Base-by-base conservation (phyloP, 92 coral and sea anemone species). In the Porites cylindrica region DNA sequence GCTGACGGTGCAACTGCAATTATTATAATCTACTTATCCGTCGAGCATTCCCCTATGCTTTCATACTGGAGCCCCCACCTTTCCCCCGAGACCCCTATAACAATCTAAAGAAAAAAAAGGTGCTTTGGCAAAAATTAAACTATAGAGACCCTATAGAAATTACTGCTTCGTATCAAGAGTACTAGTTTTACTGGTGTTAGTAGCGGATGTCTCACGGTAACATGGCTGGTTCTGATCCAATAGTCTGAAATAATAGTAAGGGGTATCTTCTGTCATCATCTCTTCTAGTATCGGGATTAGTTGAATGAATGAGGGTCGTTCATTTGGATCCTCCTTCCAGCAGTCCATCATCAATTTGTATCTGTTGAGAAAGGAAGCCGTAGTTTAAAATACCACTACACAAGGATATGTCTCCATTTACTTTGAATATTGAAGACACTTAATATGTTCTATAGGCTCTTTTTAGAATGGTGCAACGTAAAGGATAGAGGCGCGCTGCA, bases 261-360 rank as follows among this genome's bases (percentile, higher is more conserved):
- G 83, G 13, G 83, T 66, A 62, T 79, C 83, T 10, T 7, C 23
- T 38, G 63, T 66, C 83, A 79, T 79, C 74, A 79, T 79, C 43
- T 64, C 62, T 50, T 79, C 83, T 72, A 79, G 32, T 18, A 18
- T 65, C 20, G 20, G 1, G 16, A 65, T 51, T 8, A 79, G 43
- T 23, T 79, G 17, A 11, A 18, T 59, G 23, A 79, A 79, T 79
- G 83, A 43, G 4, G 83, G 83, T 79, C 83, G 18, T 14, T 79
- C 58, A 7, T 43, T 19, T 16, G 83, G 83, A 64, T 79, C 83
- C 19, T 79, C 83, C 51, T 79, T 50, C 83, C 83, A 79, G 16
- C 83, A 79, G 12, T 79, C 63, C 83, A 79, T 38, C 83, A 65
- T 79, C 66, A 79, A 10, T 60, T 43, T 53, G 73, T 79, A 79